Conservation (phyloP, 2,797 vertebrate species). For the Bryconaethiops microstoma region DNA sequence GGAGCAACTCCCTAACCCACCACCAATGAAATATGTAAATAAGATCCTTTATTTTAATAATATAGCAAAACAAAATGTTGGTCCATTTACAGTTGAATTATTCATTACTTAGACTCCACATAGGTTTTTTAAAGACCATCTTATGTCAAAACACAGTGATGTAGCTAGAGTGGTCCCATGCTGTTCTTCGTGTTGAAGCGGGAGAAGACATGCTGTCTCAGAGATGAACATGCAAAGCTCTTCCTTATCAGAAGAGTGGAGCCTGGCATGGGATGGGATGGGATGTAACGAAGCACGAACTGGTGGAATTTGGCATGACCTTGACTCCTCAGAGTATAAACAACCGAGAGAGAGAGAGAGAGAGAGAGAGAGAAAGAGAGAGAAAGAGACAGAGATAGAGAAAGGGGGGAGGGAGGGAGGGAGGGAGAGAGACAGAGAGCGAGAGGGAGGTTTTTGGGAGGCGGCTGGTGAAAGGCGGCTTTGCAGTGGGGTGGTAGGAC, state of each 20-base stretch:
- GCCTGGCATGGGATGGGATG: slow-evolving; percentile 21
- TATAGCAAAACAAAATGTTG: background rate
- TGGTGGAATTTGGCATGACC: slow-evolving; percentile 80
- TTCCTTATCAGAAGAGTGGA: slow-evolving; percentile 30
- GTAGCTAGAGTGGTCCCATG: background rate
- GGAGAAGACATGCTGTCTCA: slow-evolving; percentile 3
- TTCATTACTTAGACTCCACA: background rate
- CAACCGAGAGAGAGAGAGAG: too few species aligned
- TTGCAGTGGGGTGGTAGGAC: slow-evolving; percentile 73
- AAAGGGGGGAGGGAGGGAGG: too few species aligned
- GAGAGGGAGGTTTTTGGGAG: slow-evolving; percentile 34
- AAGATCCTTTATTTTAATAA: background rate
- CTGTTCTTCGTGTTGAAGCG: background rate
- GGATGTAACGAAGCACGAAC: slow-evolving; percentile 44
- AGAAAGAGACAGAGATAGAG: too few species aligned
- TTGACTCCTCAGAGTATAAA: slow-evolving; percentile 87
- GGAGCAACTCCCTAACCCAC: too few species aligned
- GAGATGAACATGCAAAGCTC: slow-evolving; percentile 40
- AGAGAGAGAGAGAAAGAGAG: too few species aligned
- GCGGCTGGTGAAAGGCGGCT: slow-evolving; percentile 30
- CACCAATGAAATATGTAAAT: too few species aligned
- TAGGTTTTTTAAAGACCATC: background rate
- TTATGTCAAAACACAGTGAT: background rate
- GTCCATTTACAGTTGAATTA: background rate
- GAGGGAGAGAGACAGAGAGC: slow-evolving; percentile 28